Base-by-base conservation (phyloP, 2,797 vertebrate genomes). In the Ispidina lecontei region DNA sequence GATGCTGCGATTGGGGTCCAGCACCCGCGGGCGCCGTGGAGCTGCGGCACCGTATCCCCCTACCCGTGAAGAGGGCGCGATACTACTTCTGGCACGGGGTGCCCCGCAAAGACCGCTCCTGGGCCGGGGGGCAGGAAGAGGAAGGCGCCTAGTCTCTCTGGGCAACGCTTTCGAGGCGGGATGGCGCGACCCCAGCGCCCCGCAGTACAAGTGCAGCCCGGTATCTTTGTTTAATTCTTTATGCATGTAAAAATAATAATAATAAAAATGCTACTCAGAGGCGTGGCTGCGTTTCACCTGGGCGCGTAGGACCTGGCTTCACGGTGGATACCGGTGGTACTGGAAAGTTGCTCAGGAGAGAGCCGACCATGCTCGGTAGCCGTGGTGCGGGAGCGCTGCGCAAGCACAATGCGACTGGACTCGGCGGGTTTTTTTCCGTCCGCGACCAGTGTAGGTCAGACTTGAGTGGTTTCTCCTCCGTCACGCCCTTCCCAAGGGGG, bases 361-460 rank as follows among this genome's bases (percentile, higher is more conserved):
- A 12, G 35, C 10, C 2, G 55, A 23, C 23, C 9, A 0, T 0
- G 19, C 5, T 0, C 12, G 1, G 59, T 39, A 5, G 28, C 14
- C 21, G 2, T 5, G 1, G 9, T 4, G 37, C 37, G 2, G 41
- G 1, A 28, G 51, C 4, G 28, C 49, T 4, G 47, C 29, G 5
- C 10, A 10, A 19, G 43, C 31, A 21, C 10, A 49, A 2, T 14
- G 4, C 9, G 14, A 2, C 35, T 4, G 15, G 4, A 1, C 13
- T 9, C 37, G 1, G n/a, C 7, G 5, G 14, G n/a, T 7, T 19
- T 39, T 65, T 39, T 16, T 14, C 37, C 8, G 11, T 15, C 33
- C 18, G 3, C 14, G 37, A 4, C 16, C n/a, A 2, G 37, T 8
- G 1, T 20, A 58, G 58, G 41, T 13, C 10, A 1, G 0, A 0